These are phyloP conservation scores for Charina bottae DNA, from an alignment of 2,113 vertebrate genomes.

Conservation along the genomic window DNA sequence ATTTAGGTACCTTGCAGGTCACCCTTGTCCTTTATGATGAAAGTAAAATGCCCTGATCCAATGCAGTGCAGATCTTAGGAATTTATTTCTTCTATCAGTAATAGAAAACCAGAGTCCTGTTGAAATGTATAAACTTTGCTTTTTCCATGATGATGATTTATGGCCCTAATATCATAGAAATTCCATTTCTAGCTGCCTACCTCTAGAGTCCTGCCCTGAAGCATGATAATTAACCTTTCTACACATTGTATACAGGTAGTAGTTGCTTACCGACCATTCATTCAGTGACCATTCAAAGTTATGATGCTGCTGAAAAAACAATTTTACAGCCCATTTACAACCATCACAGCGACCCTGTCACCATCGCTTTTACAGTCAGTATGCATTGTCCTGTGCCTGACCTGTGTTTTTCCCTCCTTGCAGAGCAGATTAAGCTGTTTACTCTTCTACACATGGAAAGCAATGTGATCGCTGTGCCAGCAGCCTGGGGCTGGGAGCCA, in stretches of 20 bases:
- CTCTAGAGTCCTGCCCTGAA: background rate
- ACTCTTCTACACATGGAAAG: no score
- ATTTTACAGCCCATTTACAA: background rate
- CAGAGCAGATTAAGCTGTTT: no score
- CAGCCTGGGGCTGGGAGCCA: no score
- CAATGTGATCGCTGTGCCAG: no score
- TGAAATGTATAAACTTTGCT: background rate
- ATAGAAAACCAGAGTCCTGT: background rate
- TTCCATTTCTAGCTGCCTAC: background rate
- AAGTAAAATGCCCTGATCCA: background rate
- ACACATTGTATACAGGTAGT: background rate
- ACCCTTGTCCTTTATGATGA: background rate
- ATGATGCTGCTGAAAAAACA: background rate
- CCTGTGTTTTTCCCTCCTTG: no score
- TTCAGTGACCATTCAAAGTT: background rate
- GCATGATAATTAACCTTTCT: background rate
- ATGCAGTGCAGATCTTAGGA: background rate
- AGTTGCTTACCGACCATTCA: background rate
- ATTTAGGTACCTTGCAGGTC: background rate
- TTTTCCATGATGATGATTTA: background rate
- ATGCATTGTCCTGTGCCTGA: no score
- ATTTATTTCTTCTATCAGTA: background rate
- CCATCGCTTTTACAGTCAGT: no score
- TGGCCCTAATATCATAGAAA: no score
- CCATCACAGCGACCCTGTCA: no score